phyloP scores from a whole-genome alignment of 2,113 vertebrate genomes.

The Thamnaconus septentrionalis region DNA sequence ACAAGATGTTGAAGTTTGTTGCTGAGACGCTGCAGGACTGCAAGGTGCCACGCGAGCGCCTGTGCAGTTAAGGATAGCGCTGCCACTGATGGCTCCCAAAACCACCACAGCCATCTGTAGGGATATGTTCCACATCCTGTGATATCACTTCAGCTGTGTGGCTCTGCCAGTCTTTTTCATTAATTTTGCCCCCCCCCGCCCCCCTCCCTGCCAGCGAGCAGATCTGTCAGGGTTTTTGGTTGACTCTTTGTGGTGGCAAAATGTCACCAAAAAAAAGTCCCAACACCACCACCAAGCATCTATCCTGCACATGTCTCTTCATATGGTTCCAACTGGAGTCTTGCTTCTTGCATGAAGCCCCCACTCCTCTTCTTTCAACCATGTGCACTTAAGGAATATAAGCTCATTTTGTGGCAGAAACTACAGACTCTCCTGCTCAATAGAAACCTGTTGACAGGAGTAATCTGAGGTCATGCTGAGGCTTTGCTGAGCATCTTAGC shows the following conservation, averaged over 20 bases:
- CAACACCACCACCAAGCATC: background rate
- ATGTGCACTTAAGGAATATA: too few relatives aligned
- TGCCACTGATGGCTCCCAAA: slow-evolving; percentile 52
- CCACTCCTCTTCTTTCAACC: too few relatives aligned
- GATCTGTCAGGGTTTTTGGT: background rate
- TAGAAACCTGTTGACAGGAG: too few relatives aligned
- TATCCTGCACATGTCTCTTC: background rate
- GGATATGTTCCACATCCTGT: slow-evolving; percentile 60
- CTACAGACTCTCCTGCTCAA: too few relatives aligned
- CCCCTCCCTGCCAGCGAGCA: background rate
- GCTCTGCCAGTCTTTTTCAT: slow-evolving; percentile 29
- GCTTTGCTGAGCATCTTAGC: too few relatives aligned
- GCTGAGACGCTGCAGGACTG: slow-evolving; percentile 58
- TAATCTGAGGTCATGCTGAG: too few relatives aligned
- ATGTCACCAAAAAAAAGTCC: too few relatives aligned
- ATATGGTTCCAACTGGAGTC: background rate
- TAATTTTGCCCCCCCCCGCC: slow-evolving; percentile 2
- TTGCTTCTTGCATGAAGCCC: too few relatives aligned
- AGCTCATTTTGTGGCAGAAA: too few relatives aligned
- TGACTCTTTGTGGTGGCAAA: too few relatives aligned
- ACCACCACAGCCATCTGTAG: slow-evolving; percentile 61
- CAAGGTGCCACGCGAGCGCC: slow-evolving; percentile 38
- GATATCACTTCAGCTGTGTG: slow-evolving; percentile 42
- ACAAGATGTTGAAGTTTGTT: slow-evolving; percentile 29
- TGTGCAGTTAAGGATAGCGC: slow-evolving; percentile 46